Evolutionary conservation across 2,113 vertebrate genomes (phyloP), one percentile per base, ranked within the genome.

Genomic region (Bucco capensis): DNA sequence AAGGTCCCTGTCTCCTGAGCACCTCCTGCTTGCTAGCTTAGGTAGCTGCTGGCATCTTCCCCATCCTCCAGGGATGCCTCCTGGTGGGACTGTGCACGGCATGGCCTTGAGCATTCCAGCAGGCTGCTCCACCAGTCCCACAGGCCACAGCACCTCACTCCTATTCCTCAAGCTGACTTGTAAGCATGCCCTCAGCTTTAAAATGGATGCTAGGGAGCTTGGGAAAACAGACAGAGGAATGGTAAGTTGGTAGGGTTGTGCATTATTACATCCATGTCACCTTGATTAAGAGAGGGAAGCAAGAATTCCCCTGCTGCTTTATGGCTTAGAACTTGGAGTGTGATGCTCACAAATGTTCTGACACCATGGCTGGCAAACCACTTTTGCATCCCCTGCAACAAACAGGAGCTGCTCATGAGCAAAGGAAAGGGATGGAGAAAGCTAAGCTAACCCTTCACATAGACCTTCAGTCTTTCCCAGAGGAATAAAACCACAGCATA

Each of bases 161-260:
- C n/a, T 57, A 72, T 94, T 75, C 82, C 57, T 85, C 88, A 84
- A 67, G 38, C 66, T 69, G 21, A 5, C 57, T 56, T 92, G n/a
- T 78, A 69, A 67, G 24, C 3, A 1, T 51, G 73, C 28, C 28
- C 28, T 92, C 74, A 93, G 61, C 49, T 33, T 71, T 84, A 69
- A 82, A 86, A 78, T 38, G 33, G 92, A 90, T 96, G 92, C 89
- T 86, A 81, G 40, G 94, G 74, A 92, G 40, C 86, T 64, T 75
- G 70, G 57, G 77, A 78, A 90, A 90, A 95, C 73, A 94, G 86
- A 83, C 47, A 64, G 37, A 84, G 70, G 86, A 84, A 88, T 89
- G 14, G 40, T 58, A 71, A 83, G 80, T 58, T 64, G 51, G 86
- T 61, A 27, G 21, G 51, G 56, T 35, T 9, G 10, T 58, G 18